phyloP scores from a whole-genome alignment of 2,797 vertebrate genomes.

The Poeciliopsis turneri region DNA sequence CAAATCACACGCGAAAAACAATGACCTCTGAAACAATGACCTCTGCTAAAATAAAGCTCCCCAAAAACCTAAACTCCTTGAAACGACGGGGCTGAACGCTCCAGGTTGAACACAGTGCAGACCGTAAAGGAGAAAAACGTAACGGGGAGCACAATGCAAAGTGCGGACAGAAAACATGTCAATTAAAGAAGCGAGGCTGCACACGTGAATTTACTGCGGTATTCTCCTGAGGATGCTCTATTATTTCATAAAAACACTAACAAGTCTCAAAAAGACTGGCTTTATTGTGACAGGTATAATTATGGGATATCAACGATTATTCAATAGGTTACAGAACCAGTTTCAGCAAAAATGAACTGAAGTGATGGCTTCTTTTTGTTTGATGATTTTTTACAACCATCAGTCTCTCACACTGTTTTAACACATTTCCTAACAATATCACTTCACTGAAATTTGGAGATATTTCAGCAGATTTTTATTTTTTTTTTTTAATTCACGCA shows the following conservation, averaged over 20 bases:
- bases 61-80: neutral
- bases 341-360: neutral
- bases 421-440: neutral
- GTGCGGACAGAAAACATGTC: neutral
- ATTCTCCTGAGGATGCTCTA: neutral
- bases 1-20: neutral
- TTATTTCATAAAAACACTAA: neutral
- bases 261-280: neutral
- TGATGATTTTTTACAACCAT: neutral
- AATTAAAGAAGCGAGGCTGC: slow-evolving; percentile 9
- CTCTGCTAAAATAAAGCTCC: slow-evolving; percentile 2
- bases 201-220: neutral
- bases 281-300: neutral
- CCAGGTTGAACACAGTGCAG: slow-evolving; percentile 12
- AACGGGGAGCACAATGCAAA: neutral
- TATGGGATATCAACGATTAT: neutral
- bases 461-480: neutral
- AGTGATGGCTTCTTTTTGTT: neutral
- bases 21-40: no score
- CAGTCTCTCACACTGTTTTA: neutral
- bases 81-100: slow-evolving; percentile 9
- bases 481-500: neutral
- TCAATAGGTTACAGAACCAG: neutral
- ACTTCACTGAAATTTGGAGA: neutral
- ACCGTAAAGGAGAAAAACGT: neutral